Evolutionary conservation across 2,113 vertebrate genomes (phyloP).

Genomic region (Amazona guildingii): DNA sequence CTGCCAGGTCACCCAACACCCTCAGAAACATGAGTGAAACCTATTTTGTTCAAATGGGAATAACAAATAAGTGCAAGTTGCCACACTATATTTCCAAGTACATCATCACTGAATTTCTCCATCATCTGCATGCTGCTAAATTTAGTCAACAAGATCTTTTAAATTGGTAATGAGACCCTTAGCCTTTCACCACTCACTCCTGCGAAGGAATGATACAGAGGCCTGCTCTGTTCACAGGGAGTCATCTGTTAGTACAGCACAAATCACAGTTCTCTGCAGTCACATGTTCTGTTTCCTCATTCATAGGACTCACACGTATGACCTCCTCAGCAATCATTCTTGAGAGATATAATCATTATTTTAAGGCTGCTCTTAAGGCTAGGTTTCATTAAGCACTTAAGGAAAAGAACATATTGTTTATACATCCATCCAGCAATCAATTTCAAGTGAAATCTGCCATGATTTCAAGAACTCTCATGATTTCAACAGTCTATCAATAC

Average conservation of each 20-base stretch:
- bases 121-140: not conserved
- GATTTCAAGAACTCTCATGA: not conserved
- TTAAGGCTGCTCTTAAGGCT: constrained; percentile 32
- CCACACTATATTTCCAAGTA: not conserved
- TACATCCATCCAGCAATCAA: not conserved
- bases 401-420: constrained; percentile 33
- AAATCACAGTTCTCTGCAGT: not conserved
- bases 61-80: not conserved
- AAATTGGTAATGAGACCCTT: constrained; percentile 10
- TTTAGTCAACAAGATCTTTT: not conserved
- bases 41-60: not conserved
- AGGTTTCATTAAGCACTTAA: constrained; percentile 48
- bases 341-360: constrained; percentile 29
- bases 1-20: not conserved
- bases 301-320: not conserved
- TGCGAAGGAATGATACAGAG: not conserved
- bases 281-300: not conserved
- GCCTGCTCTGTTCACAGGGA: not conserved
- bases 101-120: constrained; percentile 5
- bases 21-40: constrained; percentile 22
- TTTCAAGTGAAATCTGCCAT: not conserved
- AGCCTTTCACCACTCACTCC: not conserved
- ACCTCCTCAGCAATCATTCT: constrained; percentile 30
- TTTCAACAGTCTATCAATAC: not conserved
- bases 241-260: not conserved